phyloP scores from a whole-genome alignment of 1,140 invertebrate genomes.

The Reticulitermes speratus region DNA sequence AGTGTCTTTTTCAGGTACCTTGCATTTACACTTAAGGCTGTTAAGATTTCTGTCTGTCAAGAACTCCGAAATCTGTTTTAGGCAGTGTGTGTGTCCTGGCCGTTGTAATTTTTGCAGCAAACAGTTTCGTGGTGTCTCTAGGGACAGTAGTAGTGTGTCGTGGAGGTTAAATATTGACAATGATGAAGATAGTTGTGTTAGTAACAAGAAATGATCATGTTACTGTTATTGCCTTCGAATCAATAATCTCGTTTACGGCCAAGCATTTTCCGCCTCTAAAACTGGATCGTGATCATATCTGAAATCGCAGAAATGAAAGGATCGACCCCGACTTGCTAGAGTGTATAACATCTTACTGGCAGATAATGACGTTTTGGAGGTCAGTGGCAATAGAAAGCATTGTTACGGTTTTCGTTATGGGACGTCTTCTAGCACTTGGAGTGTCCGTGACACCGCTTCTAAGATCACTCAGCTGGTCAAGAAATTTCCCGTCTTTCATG shows the following conservation, averaged over 20 bases:
- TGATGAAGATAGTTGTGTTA: neutral
- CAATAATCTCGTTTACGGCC: neutral
- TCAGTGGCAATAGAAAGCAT: neutral
- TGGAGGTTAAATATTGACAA: neutral
- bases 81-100: too few relatives aligned
- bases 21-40: too few relatives aligned
- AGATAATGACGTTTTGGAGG: neutral
- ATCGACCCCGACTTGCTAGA: neutral
- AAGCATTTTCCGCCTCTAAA: neutral
- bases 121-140: too few relatives aligned
- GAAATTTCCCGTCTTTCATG: too few relatives aligned
- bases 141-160: too few relatives aligned
- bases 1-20: too few relatives aligned
- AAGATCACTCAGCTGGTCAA: too few relatives aligned
- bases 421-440: too few relatives aligned
- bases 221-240: neutral
- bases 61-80: too few relatives aligned
- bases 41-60: too few relatives aligned
- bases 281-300: slow-evolving; percentile 4
- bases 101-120: too few relatives aligned
- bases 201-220: neutral
- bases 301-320: neutral
- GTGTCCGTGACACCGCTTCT: too few relatives aligned
- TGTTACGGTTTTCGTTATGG: neutral
- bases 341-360: neutral